Percentiles rank a stretch among this genome's conserved stretches.
phyloP scores from a whole-genome alignment of 2,888 invertebrate species.

The Trichopoda pennipes region DNA sequence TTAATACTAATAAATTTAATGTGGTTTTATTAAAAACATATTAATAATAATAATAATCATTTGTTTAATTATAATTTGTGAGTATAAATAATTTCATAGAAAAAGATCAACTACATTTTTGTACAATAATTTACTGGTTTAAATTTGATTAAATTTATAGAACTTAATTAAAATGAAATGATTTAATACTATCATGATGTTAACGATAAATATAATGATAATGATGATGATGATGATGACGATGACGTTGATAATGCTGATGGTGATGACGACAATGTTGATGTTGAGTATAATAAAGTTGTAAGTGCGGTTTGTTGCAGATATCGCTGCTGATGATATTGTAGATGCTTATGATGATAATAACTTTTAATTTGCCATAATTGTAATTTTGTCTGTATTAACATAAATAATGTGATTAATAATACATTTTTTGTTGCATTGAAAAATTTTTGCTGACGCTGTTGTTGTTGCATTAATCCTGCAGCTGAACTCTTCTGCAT shows the following conservation, averaged over 20 bases:
- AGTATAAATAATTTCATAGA: slow-evolving; percentile 52
- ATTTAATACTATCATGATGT: slow-evolving; percentile 43
- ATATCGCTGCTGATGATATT: slow-evolving; percentile 3
- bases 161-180: slow-evolving; percentile 26
- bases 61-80: slow-evolving; percentile 5
- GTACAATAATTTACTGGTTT: slow-evolving; percentile 57
- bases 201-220: neutral
- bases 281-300: neutral
- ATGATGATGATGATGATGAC: neutral
- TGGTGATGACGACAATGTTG: neutral
- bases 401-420: slow-evolving; percentile 35
- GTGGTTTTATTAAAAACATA: slow-evolving; percentile 34
- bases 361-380: slow-evolving; percentile 56
- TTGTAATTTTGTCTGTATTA: slow-evolving; percentile 40
- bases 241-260: neutral
- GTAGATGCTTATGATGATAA: slow-evolving; percentile 23
- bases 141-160: slow-evolving; percentile 40
- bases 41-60: slow-evolving; percentile 1
- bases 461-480: slow-evolving; percentile 37
- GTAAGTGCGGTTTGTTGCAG: neutral
- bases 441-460: slow-evolving; percentile 23
- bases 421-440: slow-evolving; percentile 38
- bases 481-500: slow-evolving; percentile 77
- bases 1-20: slow-evolving; percentile 22
- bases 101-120: slow-evolving; percentile 52